Percentiles rank a stretch among this genome's conserved stretches.
These are phyloP conservation scores for Hesperophylax magnus DNA, from an alignment of 1,140 invertebrate species.

Conservation along the genomic window DNA sequence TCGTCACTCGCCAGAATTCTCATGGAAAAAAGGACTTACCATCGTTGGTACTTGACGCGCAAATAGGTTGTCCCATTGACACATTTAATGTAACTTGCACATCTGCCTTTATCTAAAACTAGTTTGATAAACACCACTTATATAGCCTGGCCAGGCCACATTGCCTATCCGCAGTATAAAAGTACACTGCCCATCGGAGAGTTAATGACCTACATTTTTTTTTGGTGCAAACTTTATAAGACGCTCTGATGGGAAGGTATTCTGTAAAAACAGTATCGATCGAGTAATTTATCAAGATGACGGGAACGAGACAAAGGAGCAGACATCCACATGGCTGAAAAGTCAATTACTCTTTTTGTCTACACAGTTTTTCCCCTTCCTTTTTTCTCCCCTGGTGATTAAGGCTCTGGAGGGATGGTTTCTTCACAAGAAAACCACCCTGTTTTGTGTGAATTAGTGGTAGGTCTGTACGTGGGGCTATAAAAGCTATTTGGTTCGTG, in stretches of 20 bases:
- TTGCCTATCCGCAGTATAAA: too few species aligned
- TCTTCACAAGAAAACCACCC: not conserved
- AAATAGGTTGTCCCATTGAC: too few species aligned
- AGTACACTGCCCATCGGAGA: too few species aligned
- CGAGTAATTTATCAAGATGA: conserved; percentile 5
- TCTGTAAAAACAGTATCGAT: not conserved
- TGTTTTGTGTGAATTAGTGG: conserved; percentile 2
- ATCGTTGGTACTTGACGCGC: too few species aligned
- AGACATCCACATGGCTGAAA: not conserved
- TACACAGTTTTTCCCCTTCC: not conserved
- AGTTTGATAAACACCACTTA: too few species aligned
- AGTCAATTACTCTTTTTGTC: conserved; percentile 7
- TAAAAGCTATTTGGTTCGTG: too few species aligned
- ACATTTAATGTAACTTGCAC: too few species aligned
- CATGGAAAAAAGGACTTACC: too few species aligned
- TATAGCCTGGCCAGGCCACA: too few species aligned
- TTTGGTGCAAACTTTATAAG: not conserved
- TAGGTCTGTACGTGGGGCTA: not conserved
- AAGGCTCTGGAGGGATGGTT: not conserved
- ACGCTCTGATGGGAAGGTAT: not conserved
- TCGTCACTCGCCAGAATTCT: too few species aligned
- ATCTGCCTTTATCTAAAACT: too few species aligned
- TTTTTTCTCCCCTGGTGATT: not conserved
- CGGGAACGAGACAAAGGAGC: not conserved
- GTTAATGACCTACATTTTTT: too few species aligned